Evolutionary conservation across 2,797 vertebrate genomes (phyloP).

Genomic region (Enteromius argenteus): DNA sequence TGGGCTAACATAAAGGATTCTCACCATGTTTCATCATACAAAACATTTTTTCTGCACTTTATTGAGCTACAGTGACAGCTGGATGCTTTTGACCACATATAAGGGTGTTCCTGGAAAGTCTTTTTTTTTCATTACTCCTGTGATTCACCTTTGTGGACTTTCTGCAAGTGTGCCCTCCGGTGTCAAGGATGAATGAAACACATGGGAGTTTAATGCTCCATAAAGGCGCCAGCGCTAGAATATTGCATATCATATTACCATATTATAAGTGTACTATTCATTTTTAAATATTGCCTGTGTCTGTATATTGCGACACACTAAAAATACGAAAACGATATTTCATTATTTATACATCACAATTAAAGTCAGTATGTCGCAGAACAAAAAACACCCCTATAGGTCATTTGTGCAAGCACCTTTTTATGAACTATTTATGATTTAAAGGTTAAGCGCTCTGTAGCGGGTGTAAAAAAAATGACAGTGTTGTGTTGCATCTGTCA

Average conservation of each 20-base stretch:
- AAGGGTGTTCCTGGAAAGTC: not conserved
- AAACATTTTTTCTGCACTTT: not conserved
- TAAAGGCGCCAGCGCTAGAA: not conserved
- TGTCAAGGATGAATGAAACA: not conserved
- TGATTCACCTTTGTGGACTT: not conserved
- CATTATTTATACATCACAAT: not conserved
- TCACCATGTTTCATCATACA: not conserved
- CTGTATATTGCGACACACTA: not conserved
- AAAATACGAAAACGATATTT: not conserved
- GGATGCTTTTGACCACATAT: not conserved
- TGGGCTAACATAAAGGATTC: not conserved
- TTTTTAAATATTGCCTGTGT: not conserved
- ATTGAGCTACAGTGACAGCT: not conserved
- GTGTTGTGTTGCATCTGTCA: no score
- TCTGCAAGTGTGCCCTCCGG: not conserved
- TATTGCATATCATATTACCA: not conserved
- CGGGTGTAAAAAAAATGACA: no score
- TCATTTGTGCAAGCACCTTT: no score
- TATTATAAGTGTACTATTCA: not conserved
- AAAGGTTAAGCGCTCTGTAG: no score
- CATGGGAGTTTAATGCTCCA: not conserved
- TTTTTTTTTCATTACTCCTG: not conserved
- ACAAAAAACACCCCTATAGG: no score
- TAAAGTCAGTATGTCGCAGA: no score
- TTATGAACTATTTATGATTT: no score